Base-by-base conservation (phyloP, 2,888 invertebrate species). In the Aethes cnicana region DNA sequence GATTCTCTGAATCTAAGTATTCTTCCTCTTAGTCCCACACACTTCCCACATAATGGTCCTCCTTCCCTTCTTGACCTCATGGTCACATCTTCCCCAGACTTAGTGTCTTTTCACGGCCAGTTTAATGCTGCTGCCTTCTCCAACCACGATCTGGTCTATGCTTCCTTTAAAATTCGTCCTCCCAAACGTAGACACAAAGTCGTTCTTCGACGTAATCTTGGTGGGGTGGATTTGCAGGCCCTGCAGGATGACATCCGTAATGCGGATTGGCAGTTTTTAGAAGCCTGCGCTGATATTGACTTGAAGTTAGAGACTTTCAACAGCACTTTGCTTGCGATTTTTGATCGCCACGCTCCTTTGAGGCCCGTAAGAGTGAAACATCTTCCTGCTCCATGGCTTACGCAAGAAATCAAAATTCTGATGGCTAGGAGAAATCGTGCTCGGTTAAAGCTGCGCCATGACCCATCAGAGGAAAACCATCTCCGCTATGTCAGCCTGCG, bases 1-100 rank as follows among this genome's bases (percentile, higher is more conserved):
- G 6, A 20, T 20, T 20, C 20, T 20, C 8, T 8, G 6, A 42
- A 37, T 21, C 43, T 58, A 0, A n/a, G 21, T 14, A 25, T 55
- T 16, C 35, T 59, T 6, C 43, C 54, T 21, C 41, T 58, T 2
- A 25, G 12, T 8, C 33, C 56, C 5, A 58, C 56, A 3, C 56
- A 55, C 39, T 37, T 50, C 18, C 49, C 47, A 12, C 36, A 25
- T 12, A 23, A 48, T 7, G 43, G 43, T 1, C 9, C 7, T 14
- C 52, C 53, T 12, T 44, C 57, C 6, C 53, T 50, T 44, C 30
- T 57, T 7, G 54, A 60, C 8, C 26, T 56, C 1, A 47, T 52
- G 2, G 21, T 60, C 14, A 46, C 53, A 2, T 55, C 55, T 7
- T 23, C 21, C 6, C 30, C 37, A 18, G 30, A 47, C 2, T 11